Evolutionary conservation across 2,888 invertebrate species (phyloP).

Genomic region (Helicoverpa assulta): DNA sequence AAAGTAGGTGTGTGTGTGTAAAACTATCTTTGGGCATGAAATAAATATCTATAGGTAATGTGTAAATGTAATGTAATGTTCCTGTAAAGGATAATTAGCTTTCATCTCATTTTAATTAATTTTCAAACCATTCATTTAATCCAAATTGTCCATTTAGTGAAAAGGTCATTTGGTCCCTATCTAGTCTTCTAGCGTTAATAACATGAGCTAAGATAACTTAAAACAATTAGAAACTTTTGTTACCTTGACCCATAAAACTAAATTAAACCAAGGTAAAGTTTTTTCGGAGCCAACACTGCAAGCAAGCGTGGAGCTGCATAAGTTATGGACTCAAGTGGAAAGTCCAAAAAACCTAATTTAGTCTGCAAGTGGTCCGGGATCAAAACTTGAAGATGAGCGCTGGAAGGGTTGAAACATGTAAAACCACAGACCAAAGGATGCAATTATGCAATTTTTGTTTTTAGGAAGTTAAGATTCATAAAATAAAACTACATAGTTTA

Average conservation of each 20-base stretch:
- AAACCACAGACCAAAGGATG: neutral
- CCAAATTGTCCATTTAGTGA: too few species aligned
- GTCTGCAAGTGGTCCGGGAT: neutral
- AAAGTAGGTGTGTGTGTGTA: neutral
- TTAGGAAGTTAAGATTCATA: too few species aligned
- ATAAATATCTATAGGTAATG: too few species aligned
- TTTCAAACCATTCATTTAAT: too few species aligned
- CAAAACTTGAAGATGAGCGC: neutral
- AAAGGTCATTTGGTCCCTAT: too few species aligned
- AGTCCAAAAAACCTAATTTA: constrained; percentile 44
- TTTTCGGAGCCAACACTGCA: constrained; percentile 18
- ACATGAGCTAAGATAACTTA: neutral
- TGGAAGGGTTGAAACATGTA: neutral
- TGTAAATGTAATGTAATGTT: too few species aligned
- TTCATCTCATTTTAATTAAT: neutral
- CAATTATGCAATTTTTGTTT: too few species aligned
- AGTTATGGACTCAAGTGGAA: constrained; percentile 28
- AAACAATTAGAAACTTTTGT: constrained; percentile 2
- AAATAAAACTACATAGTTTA: too few species aligned
- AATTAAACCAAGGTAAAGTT: constrained; percentile 25
- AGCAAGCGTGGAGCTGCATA: constrained; percentile 36
- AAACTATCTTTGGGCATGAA: neutral
- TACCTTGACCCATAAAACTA: constrained; percentile 35
- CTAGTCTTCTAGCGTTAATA: neutral
- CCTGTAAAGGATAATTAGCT: too few species aligned